Base-by-base conservation (phyloP, 2,888 invertebrate species). In the Scaptomyza caliginosa region DNA sequence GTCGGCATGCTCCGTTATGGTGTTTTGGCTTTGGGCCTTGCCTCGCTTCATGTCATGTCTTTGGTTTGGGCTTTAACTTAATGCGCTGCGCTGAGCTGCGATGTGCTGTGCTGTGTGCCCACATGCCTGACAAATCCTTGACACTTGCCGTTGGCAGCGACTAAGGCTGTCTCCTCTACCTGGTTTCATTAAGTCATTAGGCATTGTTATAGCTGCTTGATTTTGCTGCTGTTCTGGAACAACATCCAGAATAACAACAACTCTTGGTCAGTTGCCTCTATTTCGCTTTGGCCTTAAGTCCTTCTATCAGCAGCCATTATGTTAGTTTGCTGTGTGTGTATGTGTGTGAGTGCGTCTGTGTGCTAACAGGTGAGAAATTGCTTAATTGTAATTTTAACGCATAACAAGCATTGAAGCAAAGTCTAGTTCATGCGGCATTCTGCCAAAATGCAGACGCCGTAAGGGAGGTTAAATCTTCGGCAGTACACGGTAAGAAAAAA, bases 351-450 rank as follows among this genome's bases (percentile, higher is more conserved):
- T 39, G 57, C 49, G 54, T 48, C 55, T 58, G 43, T 63, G 67
- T 64, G 65, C 59, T 72, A 76, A 82, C 83, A 87, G 83, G 88
- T 83, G 88, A 78, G 86, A 88, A 83, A 87, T 83, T 87, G 79
- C 88, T 76, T 83, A 86, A 86, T 79, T 87, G 88, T 86, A 76
- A 78, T 78, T 88, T 83, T 78, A 80, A 80, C 81, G 81, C 85
- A 52, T 63, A 75, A 64, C 72, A 75, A 63, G 70, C 64, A 49
- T 40, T 38, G 64, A 32, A 46, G 46, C 34, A 23, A 13, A 7
- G 45, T 24, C 36, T 43, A 8, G 4, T 2, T 1, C 23, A 45
- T 59, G 58, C 34, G 36, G 26, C 34, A 28, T 28, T 17, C 28
- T 7, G 16, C 28, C 17, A 28, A 45, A 46, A 23, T 38, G 45